Evolutionary conservation across 2,888 invertebrate genomes (phyloP), one percentile per base, ranked within the genome.

Genomic region (Lycaena phlaeas): DNA sequence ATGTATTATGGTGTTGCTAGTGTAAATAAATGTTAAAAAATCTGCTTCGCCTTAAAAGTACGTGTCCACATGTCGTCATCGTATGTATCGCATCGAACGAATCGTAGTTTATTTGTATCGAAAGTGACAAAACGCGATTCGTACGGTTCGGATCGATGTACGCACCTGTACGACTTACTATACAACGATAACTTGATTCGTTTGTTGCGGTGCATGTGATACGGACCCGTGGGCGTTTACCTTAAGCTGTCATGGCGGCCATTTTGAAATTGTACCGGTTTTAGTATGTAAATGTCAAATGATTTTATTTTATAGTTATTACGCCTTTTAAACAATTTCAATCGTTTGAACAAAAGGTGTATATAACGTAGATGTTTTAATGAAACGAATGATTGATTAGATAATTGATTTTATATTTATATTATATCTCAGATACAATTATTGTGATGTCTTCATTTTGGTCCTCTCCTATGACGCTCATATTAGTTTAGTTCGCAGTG

Each of bases 391-490:
- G 18, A 17, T 34, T 34, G 12, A 18, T 34, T 34, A 22, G 22
- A 22, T 5, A 22, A 22, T 22, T 22, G 22, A 22, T 22, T 2
- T 2, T n/a, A n/a, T n/a, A 22, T 7, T 22, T 22, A 22, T 22
- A 31, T 31, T n/a, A 31, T 5, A 17, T 15, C 17, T 12, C 11
- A 30, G 17, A 17, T 26, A 12, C 39, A 15, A 26, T n/a, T n/a
- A n/a, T n/a, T n/a, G n/a, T n/a, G n/a, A n/a, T 11, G 14, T 12
- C n/a, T 27, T 26, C 2, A 22, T 17, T 27, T 10, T 4, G 40
- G 37, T 40, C 31, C 40, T 6, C 9, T 38, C 30, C 12, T 25
- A 31, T n/a, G 31, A 40, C 26, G 40, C 40, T 40, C 40, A 40
- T 34, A 12, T 40, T 25, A 31, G 15, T 25, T 11, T 26, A 31